Conservation (phyloP, 1,140 invertebrate genomes). For the Tachypleus tridentatus region DNA sequence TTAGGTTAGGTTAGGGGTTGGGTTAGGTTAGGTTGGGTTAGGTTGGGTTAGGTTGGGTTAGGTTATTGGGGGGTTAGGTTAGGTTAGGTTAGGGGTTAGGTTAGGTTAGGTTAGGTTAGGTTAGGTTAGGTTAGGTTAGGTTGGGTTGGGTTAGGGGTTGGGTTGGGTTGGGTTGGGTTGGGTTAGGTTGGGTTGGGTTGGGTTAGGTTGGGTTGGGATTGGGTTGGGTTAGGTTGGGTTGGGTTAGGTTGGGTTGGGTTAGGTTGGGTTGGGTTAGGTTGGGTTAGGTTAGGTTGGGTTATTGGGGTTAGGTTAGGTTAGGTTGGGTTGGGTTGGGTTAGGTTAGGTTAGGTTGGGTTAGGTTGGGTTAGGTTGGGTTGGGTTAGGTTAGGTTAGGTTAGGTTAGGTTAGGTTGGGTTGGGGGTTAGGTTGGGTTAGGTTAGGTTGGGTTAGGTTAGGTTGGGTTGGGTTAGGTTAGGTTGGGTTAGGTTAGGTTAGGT, state of each 20-base stretch:
- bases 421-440: conserved; percentile 1
- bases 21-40: conserved; percentile 24
- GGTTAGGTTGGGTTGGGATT: no score
- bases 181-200: no score
- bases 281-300: neutral
- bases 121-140: no score
- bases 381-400: conserved; percentile 2
- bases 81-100: no score
- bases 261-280: no score
- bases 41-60: conserved; percentile 22
- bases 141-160: no score
- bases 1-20: conserved; percentile 26
- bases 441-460: conserved; percentile 1
- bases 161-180: no score
- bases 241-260: no score
- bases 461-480: conserved; percentile 1
- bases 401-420: conserved; percentile 1
- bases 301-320: conserved; percentile 1
- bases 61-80: conserved; percentile 18
- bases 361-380: conserved; percentile 2
- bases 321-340: neutral
- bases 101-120: no score
- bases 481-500: conserved; percentile 1
- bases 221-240: no score
- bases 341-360: conserved; percentile 2